Evolutionary conservation across 2,888 invertebrate species (phyloP).

Genomic region (Lottia scabra): DNA sequence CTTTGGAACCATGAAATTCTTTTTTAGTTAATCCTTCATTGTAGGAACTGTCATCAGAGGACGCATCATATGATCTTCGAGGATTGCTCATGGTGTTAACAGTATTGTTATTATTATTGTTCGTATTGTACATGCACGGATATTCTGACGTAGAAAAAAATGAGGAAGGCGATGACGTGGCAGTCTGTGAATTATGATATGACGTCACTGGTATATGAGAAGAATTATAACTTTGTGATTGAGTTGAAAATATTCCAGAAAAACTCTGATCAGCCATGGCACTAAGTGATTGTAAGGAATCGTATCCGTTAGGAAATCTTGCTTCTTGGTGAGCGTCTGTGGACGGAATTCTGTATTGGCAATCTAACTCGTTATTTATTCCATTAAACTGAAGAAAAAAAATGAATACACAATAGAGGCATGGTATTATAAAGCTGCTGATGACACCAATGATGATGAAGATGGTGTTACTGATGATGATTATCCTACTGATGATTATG

Average conservation of each 20-base stretch:
- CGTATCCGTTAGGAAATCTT: conserved; percentile 23
- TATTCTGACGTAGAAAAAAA: background rate
- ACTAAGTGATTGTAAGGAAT: conserved; percentile 33
- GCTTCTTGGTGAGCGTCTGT: conserved; percentile 15
- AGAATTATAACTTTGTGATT: background rate
- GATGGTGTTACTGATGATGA: too few relatives aligned
- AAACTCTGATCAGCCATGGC: conserved; percentile 37
- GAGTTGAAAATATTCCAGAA: conserved; percentile 24
- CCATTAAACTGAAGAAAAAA: conserved; percentile 1
- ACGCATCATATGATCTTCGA: background rate
- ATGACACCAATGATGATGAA: too few relatives aligned
- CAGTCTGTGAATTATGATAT: background rate
- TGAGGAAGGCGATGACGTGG: conserved; percentile 10
- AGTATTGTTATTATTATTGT: conserved; percentile 11
- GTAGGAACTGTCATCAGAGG: background rate
- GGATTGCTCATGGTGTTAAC: background rate
- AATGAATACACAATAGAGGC: background rate
- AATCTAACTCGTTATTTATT: conserved; percentile 11
- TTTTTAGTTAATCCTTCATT: conserved; percentile 4
- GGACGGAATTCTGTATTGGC: conserved; percentile 9
- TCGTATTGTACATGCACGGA: background rate
- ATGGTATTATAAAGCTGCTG: too few relatives aligned
- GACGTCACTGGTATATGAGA: conserved; percentile 10
- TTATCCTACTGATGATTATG: too few relatives aligned
- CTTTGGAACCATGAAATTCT: conserved; percentile 19